Percentiles rank a stretch among this genome's conserved stretches.
Evolutionary conservation across 2,113 vertebrate species (phyloP).

Genomic region (Monopterus albus): DNA sequence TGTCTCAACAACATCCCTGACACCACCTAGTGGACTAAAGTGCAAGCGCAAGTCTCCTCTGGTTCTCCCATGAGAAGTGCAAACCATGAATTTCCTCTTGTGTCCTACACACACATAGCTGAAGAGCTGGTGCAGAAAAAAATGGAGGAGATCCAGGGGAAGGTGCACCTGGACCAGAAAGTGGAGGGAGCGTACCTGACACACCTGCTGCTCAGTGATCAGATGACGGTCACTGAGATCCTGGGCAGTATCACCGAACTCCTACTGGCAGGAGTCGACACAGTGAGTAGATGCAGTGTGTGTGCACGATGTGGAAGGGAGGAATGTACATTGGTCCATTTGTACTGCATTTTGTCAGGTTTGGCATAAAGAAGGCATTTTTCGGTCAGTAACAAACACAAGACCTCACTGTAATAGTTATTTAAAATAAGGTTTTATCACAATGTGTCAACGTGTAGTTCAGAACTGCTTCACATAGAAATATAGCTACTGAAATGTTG

Average conservation of each 20-base stretch:
- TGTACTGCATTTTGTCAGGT: too few relatives aligned
- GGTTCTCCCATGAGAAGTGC: not conserved
- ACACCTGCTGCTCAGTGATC: conserved; percentile 81
- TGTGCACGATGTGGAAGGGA: too few relatives aligned
- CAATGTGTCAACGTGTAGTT: too few relatives aligned
- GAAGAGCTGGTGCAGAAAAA: conserved; percentile 81
- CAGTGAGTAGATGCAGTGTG: conserved; percentile 66
- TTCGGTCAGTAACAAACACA: too few relatives aligned
- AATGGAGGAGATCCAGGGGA: conserved; percentile 75
- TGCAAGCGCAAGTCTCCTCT: not conserved
- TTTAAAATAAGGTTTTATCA: too few relatives aligned
- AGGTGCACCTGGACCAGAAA: conserved; percentile 54
- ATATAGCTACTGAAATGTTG: not conserved
- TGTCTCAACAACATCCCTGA: not conserved
- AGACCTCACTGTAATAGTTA: too few relatives aligned
- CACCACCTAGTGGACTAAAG: conserved; percentile 24
- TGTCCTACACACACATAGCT: too few relatives aligned
- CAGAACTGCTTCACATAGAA: not conserved
- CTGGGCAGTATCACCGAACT: conserved; percentile 85
- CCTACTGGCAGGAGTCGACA: conserved; percentile 86
- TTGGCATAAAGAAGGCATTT: too few relatives aligned
- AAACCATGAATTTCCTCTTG: not conserved
- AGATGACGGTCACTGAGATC: conserved; percentile 81
- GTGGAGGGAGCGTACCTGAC: conserved; percentile 85
- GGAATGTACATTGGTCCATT: too few relatives aligned